Evolutionary conservation across 2,113 vertebrate species (phyloP).

Genomic region (Poicephalus gulielmi): DNA sequence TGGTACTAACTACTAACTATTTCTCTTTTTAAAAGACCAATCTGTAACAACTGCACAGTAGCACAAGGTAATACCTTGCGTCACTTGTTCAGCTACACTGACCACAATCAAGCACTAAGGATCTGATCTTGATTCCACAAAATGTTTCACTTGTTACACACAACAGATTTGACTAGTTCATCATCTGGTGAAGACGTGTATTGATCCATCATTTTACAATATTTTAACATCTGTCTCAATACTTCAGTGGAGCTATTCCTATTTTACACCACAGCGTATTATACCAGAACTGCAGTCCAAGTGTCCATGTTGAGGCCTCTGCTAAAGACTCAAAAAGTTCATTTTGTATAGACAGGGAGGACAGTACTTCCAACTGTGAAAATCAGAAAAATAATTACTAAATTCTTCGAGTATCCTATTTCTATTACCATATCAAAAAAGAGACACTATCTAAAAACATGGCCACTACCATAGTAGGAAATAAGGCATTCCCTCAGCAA

Average conservation of each 20-base stretch:
- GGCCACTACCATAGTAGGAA: background rate
- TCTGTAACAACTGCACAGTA: background rate
- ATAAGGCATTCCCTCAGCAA: background rate
- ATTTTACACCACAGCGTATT: background rate
- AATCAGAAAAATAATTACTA: background rate
- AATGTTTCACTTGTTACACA: background rate
- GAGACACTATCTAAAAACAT: background rate
- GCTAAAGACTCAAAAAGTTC: background rate
- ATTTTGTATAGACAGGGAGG: background rate
- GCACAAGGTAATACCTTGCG: background rate
- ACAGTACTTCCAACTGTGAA: conserved; percentile 2
- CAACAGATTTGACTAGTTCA: background rate
- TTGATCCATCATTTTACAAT: background rate
- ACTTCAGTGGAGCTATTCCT: background rate
- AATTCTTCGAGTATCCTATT: conserved; percentile 7
- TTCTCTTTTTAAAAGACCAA: background rate
- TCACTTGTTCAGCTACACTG: background rate
- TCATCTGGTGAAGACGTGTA: background rate
- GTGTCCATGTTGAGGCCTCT: background rate
- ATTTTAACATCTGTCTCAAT: background rate
- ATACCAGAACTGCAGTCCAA: background rate
- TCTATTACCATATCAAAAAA: background rate
- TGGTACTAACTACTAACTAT: background rate
- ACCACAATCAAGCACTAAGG: background rate
- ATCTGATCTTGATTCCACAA: background rate